A percentile compares a stretch with the other conserved stretches of the same genome.
Conservation (phyloP, 2,888 invertebrate species). For the Pasiphila rectangulata region DNA sequence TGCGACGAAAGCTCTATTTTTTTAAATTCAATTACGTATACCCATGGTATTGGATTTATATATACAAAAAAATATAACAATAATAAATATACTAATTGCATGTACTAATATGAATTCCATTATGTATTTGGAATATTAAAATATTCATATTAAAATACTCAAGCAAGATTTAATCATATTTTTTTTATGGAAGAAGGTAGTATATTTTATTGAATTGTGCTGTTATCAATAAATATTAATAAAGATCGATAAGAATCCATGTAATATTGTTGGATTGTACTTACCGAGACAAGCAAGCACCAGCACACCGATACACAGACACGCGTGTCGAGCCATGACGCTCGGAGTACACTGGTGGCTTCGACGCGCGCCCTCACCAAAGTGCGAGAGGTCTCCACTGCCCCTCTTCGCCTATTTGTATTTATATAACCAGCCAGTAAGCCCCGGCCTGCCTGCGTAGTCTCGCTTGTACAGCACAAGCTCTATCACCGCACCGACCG, state of each 20-base stretch:
- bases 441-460: slow-evolving; percentile 51
- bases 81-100: no score
- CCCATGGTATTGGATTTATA: no score
- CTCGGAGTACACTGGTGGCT: slow-evolving; percentile 73
- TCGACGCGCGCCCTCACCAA: slow-evolving; percentile 69
- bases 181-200: not conserved
- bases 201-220: not conserved
- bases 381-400: slow-evolving; percentile 75
- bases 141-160: no score
- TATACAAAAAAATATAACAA: no score
- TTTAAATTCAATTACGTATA: no score
- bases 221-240: slow-evolving; percentile 8
- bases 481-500: slow-evolving; percentile 37
- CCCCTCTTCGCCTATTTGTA: slow-evolving; percentile 80
- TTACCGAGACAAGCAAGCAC: slow-evolving; percentile 74
- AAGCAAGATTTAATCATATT: no score
- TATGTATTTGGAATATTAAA: no score
- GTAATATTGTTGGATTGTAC: slow-evolving; percentile 44
- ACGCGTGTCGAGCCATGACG: slow-evolving; percentile 80
- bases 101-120: no score
- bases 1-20: not conserved
- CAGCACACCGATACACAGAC: slow-evolving; percentile 72
- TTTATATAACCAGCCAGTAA: slow-evolving; percentile 74
- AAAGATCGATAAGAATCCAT: not conserved
- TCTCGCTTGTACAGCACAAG: no score